A percentile compares a stretch with the other conserved stretches of the same genome.
These are phyloP conservation scores for Bostrychus sinensis DNA, from an alignment of 2,113 vertebrate species.

Conservation along the genomic window DNA sequence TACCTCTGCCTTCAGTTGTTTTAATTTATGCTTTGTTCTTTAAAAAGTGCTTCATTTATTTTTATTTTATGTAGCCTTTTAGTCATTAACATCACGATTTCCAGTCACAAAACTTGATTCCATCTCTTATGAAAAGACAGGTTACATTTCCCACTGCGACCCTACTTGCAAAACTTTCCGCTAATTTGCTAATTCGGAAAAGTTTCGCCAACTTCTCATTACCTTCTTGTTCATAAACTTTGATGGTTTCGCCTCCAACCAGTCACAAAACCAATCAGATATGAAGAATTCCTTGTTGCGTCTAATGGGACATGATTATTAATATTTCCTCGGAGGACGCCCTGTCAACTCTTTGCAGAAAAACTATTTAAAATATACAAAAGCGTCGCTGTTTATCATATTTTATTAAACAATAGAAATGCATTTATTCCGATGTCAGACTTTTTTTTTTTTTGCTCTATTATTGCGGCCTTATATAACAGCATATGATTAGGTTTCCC, in stretches of 20 bases:
- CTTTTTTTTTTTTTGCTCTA: conserved; percentile 72
- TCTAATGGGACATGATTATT: conserved; percentile 89
- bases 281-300: conserved; percentile 78
- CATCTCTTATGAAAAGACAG: no score
- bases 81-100: no score
- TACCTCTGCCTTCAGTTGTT: no score
- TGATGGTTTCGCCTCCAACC: background rate
- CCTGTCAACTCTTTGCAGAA: conserved; percentile 82
- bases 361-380: conserved; percentile 91
- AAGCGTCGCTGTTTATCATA: conserved; percentile 89
- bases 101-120: no score
- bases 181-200: background rate
- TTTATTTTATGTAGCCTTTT: no score
- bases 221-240: background rate
- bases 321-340: conserved; percentile 90
- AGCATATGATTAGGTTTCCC: conserved; percentile 83
- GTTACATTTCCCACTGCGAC: no score
- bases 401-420: conserved; percentile 88
- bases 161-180: no score
- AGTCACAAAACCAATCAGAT: conserved; percentile 40
- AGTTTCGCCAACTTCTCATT: background rate
- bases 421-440: conserved; percentile 83
- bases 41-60: no score
- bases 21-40: no score
- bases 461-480: conserved; percentile 75